Evolutionary conservation across 2,113 vertebrate genomes (phyloP).

Genomic region (Pandion haliaetus): DNA sequence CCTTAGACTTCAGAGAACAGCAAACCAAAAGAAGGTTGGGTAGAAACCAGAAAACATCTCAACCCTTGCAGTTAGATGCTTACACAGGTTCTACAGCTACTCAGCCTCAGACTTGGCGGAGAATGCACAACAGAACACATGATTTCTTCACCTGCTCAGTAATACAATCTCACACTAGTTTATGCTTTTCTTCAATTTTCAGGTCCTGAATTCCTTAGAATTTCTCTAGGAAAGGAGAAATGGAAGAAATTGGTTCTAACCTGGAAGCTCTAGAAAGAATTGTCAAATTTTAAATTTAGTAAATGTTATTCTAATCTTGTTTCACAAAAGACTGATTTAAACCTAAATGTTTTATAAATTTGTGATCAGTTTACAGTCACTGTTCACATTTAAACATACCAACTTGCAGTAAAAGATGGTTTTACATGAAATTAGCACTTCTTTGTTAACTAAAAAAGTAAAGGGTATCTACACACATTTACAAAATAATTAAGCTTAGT

Average conservation of each 20-base stretch:
- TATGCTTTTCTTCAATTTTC: not conserved
- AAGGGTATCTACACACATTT: rapidly evolving
- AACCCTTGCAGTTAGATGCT: not conserved
- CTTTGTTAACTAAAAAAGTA: not conserved
- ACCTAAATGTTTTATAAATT: not conserved
- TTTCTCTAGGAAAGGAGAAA: not conserved
- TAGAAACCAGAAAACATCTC: not conserved
- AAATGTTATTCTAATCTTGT: not conserved
- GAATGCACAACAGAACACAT: rapidly evolving
- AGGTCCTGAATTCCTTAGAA: not conserved
- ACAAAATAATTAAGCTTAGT: not conserved
- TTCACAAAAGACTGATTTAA: not conserved
- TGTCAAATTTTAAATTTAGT: not conserved
- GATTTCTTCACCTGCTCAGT: not conserved
- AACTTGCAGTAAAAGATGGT: not conserved
- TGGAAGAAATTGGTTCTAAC: not conserved
- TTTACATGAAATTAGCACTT: not conserved
- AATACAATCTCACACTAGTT: not conserved
- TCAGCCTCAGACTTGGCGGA: not conserved
- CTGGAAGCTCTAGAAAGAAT: not conserved
- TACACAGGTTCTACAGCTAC: not conserved
- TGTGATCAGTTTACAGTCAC: not conserved
- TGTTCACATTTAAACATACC: not conserved
- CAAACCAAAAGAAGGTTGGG: not conserved
- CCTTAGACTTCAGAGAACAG: rapidly evolving